Conservation (phyloP, 2,113 vertebrate species). For the Rhinoptilus africanus region DNA sequence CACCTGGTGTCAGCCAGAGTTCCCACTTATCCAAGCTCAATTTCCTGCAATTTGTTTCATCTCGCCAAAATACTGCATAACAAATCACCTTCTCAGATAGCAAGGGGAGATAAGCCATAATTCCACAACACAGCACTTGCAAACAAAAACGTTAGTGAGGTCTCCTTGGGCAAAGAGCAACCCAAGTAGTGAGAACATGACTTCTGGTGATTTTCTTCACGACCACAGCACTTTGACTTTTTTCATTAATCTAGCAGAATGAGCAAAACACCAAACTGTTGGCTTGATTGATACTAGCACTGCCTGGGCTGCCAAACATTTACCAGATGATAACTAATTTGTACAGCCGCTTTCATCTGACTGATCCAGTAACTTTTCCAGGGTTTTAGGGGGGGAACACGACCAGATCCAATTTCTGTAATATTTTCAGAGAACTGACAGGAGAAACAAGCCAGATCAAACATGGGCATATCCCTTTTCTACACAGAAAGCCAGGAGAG, state of each 20-base stretch:
- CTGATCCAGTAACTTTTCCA: neutral
- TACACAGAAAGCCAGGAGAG: neutral
- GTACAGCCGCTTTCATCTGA: constrained; percentile 4
- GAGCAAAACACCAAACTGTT: neutral
- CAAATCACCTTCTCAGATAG: neutral
- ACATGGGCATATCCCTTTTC: neutral
- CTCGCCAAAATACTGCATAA: neutral
- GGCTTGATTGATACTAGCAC: neutral
- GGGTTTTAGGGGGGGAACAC: neutral
- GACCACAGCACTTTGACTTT: neutral
- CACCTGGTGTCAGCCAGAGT: neutral
- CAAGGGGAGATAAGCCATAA: neutral
- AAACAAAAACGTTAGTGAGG: neutral
- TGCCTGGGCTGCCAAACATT: neutral
- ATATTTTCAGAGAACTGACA: neutral
- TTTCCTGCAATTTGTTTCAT: neutral
- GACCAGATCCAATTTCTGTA: neutral
- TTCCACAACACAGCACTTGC: neutral
- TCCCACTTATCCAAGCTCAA: neutral
- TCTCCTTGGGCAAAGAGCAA: neutral
- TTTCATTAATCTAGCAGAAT: neutral
- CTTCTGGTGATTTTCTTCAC: neutral
- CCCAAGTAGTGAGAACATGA: neutral
- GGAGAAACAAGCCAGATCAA: neutral
- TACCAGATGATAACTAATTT: constrained; percentile 18